Conservation (phyloP, 2,797 vertebrate genomes). For the Lacerta agilis region DNA sequence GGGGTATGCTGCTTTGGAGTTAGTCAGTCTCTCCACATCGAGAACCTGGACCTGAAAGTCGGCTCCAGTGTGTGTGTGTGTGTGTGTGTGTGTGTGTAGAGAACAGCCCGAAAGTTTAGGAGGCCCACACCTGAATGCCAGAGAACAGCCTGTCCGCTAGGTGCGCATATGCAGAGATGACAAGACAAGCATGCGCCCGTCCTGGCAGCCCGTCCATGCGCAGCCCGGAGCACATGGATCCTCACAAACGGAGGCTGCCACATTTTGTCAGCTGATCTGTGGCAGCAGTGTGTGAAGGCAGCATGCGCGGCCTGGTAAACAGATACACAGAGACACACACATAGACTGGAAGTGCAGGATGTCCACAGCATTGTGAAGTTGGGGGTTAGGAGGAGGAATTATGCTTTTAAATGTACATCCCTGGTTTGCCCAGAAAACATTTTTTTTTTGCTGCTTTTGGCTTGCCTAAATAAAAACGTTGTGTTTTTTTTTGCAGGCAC, state of each 20-base stretch:
- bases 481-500: no score
- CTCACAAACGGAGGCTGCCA: neutral
- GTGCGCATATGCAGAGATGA: neutral
- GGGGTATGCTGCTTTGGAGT: neutral
- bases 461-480: no score
- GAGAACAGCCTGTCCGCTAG: neutral
- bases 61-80: neutral
- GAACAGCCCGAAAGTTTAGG: neutral
- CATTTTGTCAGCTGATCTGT: neutral
- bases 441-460: no score
- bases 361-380: neutral
- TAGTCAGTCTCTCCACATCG: neutral
- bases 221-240: accelerated
- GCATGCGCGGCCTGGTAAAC: neutral
- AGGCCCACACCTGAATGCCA: neutral
- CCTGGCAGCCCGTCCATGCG: accelerated
- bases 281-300: neutral
- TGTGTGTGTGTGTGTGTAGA: neutral
- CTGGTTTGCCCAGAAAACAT: neutral
- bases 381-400: neutral
- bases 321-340: neutral
- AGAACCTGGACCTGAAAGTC: neutral
- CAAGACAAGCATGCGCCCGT: neutral
- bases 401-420: neutral
- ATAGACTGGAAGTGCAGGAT: neutral